phyloP scores from a whole-genome alignment of 2,888 invertebrate genomes.

The Cerastoderma edule region DNA sequence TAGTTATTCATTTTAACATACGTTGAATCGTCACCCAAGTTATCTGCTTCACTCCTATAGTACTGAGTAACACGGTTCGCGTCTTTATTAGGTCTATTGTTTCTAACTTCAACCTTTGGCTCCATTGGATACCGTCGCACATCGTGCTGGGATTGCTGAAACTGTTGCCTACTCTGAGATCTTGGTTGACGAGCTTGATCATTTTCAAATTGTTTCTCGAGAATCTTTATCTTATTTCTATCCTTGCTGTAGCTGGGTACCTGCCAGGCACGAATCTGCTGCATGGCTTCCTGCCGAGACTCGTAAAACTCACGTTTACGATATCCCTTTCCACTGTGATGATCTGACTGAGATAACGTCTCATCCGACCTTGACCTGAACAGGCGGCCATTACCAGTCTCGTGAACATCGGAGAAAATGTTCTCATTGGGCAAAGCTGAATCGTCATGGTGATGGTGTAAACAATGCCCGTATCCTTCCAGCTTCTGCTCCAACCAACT shows the following conservation, averaged over 20 bases:
- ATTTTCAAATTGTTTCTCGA: constrained; percentile 34
- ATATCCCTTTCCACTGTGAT: constrained; percentile 88
- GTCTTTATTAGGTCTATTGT: constrained; percentile 5
- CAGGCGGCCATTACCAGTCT: constrained; percentile 75
- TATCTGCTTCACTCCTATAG: not conserved
- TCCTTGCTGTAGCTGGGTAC: constrained; percentile 67
- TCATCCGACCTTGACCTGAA: constrained; percentile 82
- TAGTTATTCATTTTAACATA: constrained; percentile 52
- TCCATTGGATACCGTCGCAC: constrained; percentile 44
- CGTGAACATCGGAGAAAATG: constrained; percentile 72
- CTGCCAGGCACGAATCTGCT: constrained; percentile 79
- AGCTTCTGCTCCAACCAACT: constrained; percentile 78
- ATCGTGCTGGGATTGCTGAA: constrained; percentile 22
- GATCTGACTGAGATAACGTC: constrained; percentile 85
- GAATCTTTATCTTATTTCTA: constrained; percentile 50
- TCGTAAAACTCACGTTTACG: constrained; percentile 77
- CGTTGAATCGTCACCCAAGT: constrained; percentile 41
- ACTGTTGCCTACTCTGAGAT: constrained; percentile 38
- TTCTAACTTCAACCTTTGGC: constrained; percentile 49
- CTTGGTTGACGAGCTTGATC: constrained; percentile 11
- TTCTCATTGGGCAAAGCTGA: constrained; percentile 74
- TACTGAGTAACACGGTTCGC: not conserved
- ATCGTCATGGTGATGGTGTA: constrained; percentile 80
- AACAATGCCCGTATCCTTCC: constrained; percentile 75
- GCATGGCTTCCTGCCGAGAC: constrained; percentile 77